Conservation (phyloP, 2,888 invertebrate species). For the Kuschelorhynchus macadamiae region DNA sequence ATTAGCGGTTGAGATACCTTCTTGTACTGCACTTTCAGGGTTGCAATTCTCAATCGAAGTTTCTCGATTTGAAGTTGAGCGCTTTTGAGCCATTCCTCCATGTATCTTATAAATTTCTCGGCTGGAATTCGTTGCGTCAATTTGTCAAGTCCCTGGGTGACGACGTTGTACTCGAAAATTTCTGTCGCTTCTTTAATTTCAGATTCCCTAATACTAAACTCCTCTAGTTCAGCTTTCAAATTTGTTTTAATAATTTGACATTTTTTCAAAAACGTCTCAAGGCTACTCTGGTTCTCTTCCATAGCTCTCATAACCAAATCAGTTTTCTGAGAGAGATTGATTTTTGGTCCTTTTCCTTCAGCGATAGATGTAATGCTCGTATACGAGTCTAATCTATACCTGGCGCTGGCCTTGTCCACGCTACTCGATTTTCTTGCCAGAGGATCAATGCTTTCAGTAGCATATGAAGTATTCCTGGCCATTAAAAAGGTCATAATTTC, state of each 20-base stretch:
- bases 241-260: constrained; percentile 52
- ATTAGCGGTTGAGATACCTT: constrained; percentile 72
- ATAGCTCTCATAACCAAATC: constrained; percentile 57
- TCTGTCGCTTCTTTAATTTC: constrained; percentile 70
- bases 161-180: constrained; percentile 71
- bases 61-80: constrained; percentile 73
- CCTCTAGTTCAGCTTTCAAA: constrained; percentile 65
- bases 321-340: constrained; percentile 56
- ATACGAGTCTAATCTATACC: constrained; percentile 42
- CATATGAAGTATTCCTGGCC: not conserved
- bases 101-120: constrained; percentile 71
- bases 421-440: constrained; percentile 18
- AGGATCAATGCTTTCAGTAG: constrained; percentile 3
- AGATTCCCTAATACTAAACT: constrained; percentile 70
- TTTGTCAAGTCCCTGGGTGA: constrained; percentile 66
- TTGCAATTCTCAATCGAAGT: constrained; percentile 72
- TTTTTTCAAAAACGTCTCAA: constrained; percentile 53
- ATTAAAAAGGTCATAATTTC: constrained; percentile 29
- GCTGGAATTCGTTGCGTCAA: constrained; percentile 76
- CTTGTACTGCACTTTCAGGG: constrained; percentile 71
- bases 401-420: constrained; percentile 1
- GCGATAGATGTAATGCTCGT: constrained; percentile 48
- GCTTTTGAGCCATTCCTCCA: constrained; percentile 75
- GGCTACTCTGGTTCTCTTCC: constrained; percentile 54
- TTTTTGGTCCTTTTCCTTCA: constrained; percentile 54